A percentile compares a stretch with the other conserved stretches of the same genome.
Evolutionary conservation across 2,113 vertebrate species (phyloP).

Genomic region (Sialia sialis): DNA sequence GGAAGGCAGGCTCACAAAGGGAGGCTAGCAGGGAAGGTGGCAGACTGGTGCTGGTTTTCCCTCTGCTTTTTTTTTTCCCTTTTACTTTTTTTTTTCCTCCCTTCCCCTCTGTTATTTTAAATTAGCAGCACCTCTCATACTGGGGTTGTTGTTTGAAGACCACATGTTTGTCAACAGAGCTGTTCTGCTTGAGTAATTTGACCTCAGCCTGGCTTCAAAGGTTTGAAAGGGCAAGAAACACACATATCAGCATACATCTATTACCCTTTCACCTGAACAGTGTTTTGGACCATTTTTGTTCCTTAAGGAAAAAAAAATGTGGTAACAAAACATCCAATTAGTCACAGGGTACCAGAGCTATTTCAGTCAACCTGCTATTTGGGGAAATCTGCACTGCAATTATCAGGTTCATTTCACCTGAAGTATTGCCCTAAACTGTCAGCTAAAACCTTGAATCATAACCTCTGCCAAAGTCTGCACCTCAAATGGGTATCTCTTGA

Average conservation of each 20-base stretch:
- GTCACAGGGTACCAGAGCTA: background rate
- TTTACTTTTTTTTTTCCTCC: accelerated
- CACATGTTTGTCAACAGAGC: conserved; percentile 59
- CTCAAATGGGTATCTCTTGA: background rate
- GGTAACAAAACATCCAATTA: conserved; percentile 23
- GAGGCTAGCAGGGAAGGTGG: conserved; percentile 25
- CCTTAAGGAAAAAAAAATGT: background rate
- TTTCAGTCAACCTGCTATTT: conserved; percentile 2
- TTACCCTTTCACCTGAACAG: conserved; percentile 45
- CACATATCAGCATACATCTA: background rate
- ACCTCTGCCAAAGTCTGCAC: background rate
- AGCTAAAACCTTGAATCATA: background rate
- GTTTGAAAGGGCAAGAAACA: conserved; percentile 45
- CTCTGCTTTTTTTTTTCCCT: background rate
- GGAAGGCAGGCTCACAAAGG: conserved; percentile 57
- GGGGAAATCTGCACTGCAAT: conserved; percentile 9
- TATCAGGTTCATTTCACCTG: background rate
- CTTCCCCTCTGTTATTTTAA: conserved; percentile 21
- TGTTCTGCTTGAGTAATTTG: conserved; percentile 55
- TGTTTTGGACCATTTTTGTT: background rate
- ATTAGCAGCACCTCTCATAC: conserved; percentile 32
- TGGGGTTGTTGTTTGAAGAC: conserved; percentile 34
- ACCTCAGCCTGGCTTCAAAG: conserved; percentile 17
- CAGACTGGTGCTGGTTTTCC: conserved; percentile 26
- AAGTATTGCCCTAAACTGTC: background rate